A percentile compares a stretch with the other conserved stretches of the same genome.
These are phyloP conservation scores for Recurvirostra avosetta DNA, from an alignment of 2,113 vertebrate species.

Conservation along the genomic window DNA sequence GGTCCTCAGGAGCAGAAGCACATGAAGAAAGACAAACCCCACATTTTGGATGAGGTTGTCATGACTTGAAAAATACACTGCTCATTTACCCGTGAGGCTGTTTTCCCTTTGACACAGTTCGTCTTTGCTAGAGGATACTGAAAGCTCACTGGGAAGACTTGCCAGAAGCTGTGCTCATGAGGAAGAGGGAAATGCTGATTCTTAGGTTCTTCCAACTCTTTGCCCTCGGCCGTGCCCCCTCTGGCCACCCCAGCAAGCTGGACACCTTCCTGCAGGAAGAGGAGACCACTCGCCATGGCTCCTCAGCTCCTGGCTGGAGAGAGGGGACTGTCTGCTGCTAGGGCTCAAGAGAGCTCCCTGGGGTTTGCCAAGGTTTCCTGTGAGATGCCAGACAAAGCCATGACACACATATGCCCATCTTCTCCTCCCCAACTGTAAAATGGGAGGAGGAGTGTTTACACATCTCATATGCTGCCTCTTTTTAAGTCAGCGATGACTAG, in stretches of 20 bases:
- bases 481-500: neutral
- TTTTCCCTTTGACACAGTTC: neutral
- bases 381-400: neutral
- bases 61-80: neutral
- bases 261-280: neutral
- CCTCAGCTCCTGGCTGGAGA: neutral
- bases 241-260: neutral
- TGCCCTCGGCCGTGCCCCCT: no score
- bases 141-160: neutral
- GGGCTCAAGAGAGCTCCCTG: neutral
- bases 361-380: neutral
- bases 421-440: neutral
- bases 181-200: neutral
- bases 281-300: fast-evolving
- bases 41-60: neutral
- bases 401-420: neutral
- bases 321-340: fast-evolving
- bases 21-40: neutral
- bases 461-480: neutral
- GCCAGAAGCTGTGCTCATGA: neutral
- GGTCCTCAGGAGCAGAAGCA: neutral
- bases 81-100: neutral
- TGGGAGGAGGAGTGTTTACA: neutral
- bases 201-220: neutral
- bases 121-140: neutral